These are phyloP conservation scores for Patella ulyssiponensis DNA, from an alignment of 2,888 invertebrate species.

Conservation along the genomic window DNA sequence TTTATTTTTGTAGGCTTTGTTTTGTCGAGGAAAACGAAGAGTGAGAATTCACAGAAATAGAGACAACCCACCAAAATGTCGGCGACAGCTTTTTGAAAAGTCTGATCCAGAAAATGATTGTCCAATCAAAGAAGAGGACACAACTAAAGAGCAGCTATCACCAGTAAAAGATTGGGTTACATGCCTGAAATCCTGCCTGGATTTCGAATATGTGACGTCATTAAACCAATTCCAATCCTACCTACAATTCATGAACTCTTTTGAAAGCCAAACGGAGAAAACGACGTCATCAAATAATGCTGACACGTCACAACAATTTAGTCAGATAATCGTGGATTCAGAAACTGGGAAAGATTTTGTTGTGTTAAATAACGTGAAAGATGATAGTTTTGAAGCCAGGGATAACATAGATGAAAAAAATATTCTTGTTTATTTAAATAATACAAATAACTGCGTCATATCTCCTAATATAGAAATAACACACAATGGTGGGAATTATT, in stretches of 20 bases:
- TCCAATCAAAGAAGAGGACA: too few relatives aligned
- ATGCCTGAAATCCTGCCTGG: not conserved
- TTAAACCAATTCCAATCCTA: not conserved
- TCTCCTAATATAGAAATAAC: too few relatives aligned
- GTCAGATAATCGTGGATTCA: not conserved
- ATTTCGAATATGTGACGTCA: not conserved
- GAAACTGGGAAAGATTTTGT: not conserved
- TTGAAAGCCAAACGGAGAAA: not conserved
- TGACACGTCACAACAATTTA: not conserved
- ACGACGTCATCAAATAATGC: too few relatives aligned
- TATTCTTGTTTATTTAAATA: too few relatives aligned
- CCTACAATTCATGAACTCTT: not conserved
- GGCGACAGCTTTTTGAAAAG: not conserved
- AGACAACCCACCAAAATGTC: constrained; percentile 4
- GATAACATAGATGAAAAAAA: not conserved
- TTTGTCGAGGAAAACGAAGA: not conserved
- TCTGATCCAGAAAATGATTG: not conserved
- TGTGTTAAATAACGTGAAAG: too few relatives aligned
- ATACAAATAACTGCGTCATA: too few relatives aligned
- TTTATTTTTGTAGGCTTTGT: not conserved
- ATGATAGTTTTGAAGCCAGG: not conserved
- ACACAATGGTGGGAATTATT: too few relatives aligned
- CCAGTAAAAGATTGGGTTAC: not conserved
- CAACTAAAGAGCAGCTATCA: not conserved
- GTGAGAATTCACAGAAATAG: not conserved